phyloP scores from a whole-genome alignment of 2,888 invertebrate genomes.

The Limnephilus auricula region DNA sequence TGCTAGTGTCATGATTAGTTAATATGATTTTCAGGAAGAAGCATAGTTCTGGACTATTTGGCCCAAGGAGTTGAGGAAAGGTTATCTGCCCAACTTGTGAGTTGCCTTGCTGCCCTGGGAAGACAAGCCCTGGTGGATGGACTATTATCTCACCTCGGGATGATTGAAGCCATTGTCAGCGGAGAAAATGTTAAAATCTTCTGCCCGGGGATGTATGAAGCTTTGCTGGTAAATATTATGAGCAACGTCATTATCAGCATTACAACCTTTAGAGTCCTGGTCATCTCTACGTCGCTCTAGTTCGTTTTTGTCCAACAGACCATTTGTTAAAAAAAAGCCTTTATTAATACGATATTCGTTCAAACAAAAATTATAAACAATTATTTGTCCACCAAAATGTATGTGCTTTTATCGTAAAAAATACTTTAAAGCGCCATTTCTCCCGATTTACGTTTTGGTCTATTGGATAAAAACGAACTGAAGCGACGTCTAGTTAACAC shows the following conservation, averaged over 20 bases:
- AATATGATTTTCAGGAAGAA: slow-evolving; percentile 71
- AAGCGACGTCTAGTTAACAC: too few species aligned
- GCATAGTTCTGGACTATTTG: slow-evolving; percentile 75
- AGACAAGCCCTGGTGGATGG: slow-evolving; percentile 73
- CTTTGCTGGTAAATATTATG: slow-evolving; percentile 59
- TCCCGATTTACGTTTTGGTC: too few species aligned
- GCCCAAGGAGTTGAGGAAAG: slow-evolving; percentile 75
- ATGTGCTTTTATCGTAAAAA: too few species aligned
- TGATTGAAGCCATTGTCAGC: slow-evolving; percentile 55
- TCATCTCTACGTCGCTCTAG: too few species aligned
- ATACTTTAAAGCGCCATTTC: too few species aligned
- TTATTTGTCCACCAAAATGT: too few species aligned
- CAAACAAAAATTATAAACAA: too few species aligned
- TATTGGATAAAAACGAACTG: too few species aligned
- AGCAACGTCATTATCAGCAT: neutral
- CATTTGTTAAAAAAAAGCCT: too few species aligned
- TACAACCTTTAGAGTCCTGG: neutral
- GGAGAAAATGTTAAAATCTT: slow-evolving; percentile 55
- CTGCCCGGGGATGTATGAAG: slow-evolving; percentile 61
- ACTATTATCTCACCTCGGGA: slow-evolving; percentile 70
- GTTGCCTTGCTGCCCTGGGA: slow-evolving; percentile 74
- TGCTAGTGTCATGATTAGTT: neutral
- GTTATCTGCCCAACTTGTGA: slow-evolving; percentile 75
- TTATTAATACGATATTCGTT: too few species aligned
- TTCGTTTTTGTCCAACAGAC: too few species aligned